phyloP scores from a whole-genome alignment of 2,888 invertebrate species.

The Lithosia quadra region DNA sequence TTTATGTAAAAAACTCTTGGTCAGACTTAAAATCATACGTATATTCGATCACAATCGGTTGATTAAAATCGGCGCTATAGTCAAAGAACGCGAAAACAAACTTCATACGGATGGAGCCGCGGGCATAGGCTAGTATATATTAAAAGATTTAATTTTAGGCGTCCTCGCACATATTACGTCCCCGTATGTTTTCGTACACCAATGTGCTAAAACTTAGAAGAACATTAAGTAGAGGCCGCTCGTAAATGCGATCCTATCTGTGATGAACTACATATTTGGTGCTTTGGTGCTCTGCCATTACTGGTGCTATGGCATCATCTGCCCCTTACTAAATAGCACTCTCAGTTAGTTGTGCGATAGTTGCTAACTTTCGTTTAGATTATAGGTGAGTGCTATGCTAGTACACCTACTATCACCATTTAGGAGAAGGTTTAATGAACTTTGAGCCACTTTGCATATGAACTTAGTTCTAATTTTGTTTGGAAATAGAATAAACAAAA shows the following conservation, averaged over 20 bases:
- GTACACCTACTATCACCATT: too few relatives aligned
- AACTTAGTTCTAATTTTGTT: too few relatives aligned
- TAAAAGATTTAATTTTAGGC: not conserved
- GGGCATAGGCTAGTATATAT: not conserved
- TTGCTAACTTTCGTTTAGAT: not conserved
- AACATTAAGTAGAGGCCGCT: constrained; percentile 42
- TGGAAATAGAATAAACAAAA: too few relatives aligned
- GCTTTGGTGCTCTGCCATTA: not conserved
- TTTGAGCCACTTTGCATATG: too few relatives aligned
- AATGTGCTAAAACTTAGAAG: constrained; percentile 41
- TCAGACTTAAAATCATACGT: too few relatives aligned
- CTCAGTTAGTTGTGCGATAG: not conserved
- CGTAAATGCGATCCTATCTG: constrained; percentile 40
- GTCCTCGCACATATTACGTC: not conserved
- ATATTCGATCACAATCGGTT: too few relatives aligned
- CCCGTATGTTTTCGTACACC: constrained; percentile 19
- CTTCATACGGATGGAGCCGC: too few relatives aligned
- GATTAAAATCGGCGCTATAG: too few relatives aligned
- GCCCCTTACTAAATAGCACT: not conserved
- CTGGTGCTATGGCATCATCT: not conserved
- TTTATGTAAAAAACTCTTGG: too few relatives aligned
- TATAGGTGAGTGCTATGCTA: too few relatives aligned
- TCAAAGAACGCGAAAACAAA: too few relatives aligned
- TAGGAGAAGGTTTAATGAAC: too few relatives aligned
- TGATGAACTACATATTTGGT: constrained; percentile 27